These are phyloP conservation scores for Eledona agricola DNA, from an alignment of 2,888 invertebrate species.

Conservation along the genomic window DNA sequence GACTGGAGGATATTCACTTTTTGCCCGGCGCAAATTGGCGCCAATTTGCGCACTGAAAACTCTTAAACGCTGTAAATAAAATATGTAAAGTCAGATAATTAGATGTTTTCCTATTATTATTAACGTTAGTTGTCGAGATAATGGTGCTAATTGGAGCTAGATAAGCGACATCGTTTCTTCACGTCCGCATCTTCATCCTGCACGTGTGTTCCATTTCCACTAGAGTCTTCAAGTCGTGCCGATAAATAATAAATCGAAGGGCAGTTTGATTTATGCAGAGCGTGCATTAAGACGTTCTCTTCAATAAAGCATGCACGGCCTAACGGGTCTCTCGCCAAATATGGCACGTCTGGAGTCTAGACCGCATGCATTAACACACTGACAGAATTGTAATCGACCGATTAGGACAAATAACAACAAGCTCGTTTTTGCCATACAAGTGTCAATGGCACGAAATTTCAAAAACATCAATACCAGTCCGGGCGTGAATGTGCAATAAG, in stretches of 20 bases:
- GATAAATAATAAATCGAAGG: constrained; percentile 9
- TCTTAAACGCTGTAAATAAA: constrained; percentile 1
- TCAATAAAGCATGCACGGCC: constrained; percentile 15
- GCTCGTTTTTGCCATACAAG: constrained; percentile 6
- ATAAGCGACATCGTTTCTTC: no score
- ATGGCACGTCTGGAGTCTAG: constrained; percentile 34
- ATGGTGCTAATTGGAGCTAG: background rate
- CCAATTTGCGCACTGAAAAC: background rate
- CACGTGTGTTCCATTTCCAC: constrained; percentile 22
- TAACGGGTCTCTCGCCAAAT: constrained; percentile 30
- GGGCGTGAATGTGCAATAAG: no score
- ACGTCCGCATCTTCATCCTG: constrained; percentile 16
- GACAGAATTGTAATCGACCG: constrained; percentile 30
- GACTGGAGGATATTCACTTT: background rate
- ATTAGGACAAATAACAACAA: constrained; percentile 18
- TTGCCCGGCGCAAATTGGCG: background rate
- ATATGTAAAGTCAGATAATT: background rate
- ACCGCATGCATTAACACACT: constrained; percentile 32
- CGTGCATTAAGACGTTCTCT: constrained; percentile 23
- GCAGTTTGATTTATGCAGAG: constrained; percentile 25
- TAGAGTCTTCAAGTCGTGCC: constrained; percentile 5
- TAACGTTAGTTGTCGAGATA: background rate
- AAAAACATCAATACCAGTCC: no score
- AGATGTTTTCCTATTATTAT: background rate
- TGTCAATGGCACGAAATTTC: constrained; percentile 8